Evolutionary conservation across 2,113 vertebrate genomes (phyloP).

Genomic region (Heloderma charlesbogerti): DNA sequence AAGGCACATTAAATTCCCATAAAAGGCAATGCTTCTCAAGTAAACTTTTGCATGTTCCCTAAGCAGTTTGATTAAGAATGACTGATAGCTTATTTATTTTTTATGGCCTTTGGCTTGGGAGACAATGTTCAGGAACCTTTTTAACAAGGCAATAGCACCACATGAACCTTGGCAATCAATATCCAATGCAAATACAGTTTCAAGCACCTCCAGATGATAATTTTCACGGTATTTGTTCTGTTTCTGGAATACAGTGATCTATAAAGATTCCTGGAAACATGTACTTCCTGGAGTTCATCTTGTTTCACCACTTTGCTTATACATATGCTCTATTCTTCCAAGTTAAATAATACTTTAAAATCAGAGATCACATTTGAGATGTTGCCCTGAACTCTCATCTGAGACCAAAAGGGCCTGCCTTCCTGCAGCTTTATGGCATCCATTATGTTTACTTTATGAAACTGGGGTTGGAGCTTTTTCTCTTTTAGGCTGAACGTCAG

Average conservation of each 20-base stretch:
- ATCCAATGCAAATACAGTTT: slow-evolving; percentile 48
- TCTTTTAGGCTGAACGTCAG: not conserved
- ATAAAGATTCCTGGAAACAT: slow-evolving; percentile 65
- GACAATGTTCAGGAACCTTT: slow-evolving; percentile 43
- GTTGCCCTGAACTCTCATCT: not conserved
- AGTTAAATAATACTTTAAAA: not conserved
- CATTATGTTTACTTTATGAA: slow-evolving; percentile 1
- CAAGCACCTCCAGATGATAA: not conserved
- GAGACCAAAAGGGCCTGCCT: not conserved
- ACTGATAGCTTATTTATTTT: slow-evolving; percentile 38
- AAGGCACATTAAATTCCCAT: slow-evolving; percentile 46
- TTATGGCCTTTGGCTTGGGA: slow-evolving; percentile 5
- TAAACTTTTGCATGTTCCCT: slow-evolving; percentile 51
- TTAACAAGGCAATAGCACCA: slow-evolving; percentile 34
- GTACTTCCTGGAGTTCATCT: slow-evolving; percentile 1
- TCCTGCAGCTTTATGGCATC: not conserved
- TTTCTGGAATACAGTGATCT: slow-evolving; percentile 39
- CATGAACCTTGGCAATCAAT: slow-evolving; percentile 39
- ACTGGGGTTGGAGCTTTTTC: slow-evolving; percentile 17
- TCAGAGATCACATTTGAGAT: not conserved
- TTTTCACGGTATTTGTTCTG: slow-evolving; percentile 21
- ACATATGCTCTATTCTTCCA: not conserved
- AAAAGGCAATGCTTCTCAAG: slow-evolving; percentile 44
- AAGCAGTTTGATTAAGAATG: slow-evolving; percentile 51
- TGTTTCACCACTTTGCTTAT: slow-evolving; percentile 47